Evolutionary conservation across 1,140 invertebrate genomes (phyloP).

Genomic region (Microplitis demolitor): DNA sequence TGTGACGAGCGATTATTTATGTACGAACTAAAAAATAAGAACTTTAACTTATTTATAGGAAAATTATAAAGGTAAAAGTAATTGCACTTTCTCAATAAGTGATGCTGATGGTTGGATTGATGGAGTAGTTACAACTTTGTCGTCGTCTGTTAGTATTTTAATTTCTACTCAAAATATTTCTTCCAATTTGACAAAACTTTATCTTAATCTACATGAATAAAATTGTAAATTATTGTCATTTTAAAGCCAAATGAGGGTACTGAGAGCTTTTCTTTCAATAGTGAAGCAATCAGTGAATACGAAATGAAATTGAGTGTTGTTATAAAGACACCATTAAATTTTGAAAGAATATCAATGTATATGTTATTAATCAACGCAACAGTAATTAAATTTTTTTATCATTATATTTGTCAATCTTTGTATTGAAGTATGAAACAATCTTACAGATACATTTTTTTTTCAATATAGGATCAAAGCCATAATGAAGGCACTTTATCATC

Average conservation of each 20-base stretch:
- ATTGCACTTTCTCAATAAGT: conserved; percentile 56
- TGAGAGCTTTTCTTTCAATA: conserved; percentile 50
- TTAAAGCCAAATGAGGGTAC: conserved; percentile 28
- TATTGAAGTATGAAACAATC: neutral
- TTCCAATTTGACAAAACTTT: neutral
- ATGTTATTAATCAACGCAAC: conserved; percentile 28
- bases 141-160: conserved; percentile 17
- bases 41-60: conserved; percentile 42
- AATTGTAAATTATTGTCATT: neutral
- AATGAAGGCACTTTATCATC: conserved; percentile 56
- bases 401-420: neutral
- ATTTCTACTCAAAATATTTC: neutral
- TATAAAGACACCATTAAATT: conserved; percentile 29
- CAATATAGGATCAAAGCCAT: conserved; percentile 54
- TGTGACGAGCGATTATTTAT: too few species aligned
- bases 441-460: conserved; percentile 7
- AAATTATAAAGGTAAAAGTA: conserved; percentile 47
- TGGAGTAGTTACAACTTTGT: conserved; percentile 51
- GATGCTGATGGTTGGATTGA: conserved; percentile 60
- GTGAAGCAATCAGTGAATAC: conserved; percentile 47
- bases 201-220: neutral
- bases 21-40: neutral
- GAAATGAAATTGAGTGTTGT: conserved; percentile 32
- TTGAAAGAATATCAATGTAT: conserved; percentile 34
- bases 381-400: conserved; percentile 16